phyloP scores from a whole-genome alignment of 2,113 vertebrate genomes.

The Antechinus stuartii region DNA sequence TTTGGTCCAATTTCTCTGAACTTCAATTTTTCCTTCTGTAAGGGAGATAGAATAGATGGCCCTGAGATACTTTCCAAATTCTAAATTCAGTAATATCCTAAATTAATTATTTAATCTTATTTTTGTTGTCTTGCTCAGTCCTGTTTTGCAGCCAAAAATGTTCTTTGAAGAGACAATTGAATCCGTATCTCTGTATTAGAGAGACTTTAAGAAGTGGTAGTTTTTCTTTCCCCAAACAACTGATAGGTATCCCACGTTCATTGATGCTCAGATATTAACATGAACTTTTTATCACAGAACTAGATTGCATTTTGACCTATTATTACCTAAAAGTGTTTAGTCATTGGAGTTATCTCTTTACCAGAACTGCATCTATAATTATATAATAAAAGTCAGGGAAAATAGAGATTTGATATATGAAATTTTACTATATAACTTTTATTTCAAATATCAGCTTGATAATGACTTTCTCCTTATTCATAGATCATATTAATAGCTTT shows the following conservation, averaged over 20 bases:
- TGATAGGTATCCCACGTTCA: background rate
- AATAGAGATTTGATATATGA: background rate
- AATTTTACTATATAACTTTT: constrained; percentile 49
- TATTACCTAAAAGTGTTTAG: background rate
- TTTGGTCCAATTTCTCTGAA: background rate
- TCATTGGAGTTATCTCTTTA: background rate
- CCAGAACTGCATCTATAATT: background rate
- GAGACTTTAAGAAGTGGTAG: background rate
- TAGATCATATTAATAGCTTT: background rate
- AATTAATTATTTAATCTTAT: no score
- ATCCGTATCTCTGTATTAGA: background rate
- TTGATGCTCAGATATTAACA: background rate
- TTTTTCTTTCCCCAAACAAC: background rate
- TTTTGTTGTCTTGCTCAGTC: no score
- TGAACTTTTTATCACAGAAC: background rate
- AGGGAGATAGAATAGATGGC: no score
- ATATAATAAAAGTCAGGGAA: background rate
- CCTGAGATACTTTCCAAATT: no score
- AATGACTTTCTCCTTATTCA: background rate
- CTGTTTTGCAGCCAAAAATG: no score
- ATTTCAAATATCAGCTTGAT: background rate
- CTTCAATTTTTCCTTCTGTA: background rate
- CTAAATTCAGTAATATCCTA: no score
- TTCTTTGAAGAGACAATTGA: no score
- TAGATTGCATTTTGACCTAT: background rate